These are phyloP conservation scores for Yponomeuta malinellus DNA, from an alignment of 2,888 invertebrate species.

Conservation along the genomic window DNA sequence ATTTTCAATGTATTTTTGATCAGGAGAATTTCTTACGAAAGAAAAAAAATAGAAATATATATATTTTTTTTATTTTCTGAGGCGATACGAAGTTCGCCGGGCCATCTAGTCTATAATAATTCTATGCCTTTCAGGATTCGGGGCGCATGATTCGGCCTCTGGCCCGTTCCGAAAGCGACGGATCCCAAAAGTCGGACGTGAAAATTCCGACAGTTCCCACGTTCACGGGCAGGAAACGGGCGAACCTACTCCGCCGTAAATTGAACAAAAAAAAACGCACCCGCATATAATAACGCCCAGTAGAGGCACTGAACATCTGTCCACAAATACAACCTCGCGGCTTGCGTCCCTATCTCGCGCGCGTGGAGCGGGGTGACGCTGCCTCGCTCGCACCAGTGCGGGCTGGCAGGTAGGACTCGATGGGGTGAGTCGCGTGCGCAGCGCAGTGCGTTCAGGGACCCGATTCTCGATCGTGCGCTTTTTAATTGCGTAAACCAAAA, in stretches of 20 bases:
- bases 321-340: conserved; percentile 28
- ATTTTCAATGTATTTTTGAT: too few species aligned
- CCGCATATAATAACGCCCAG: conserved; percentile 49
- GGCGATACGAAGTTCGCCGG: too few species aligned
- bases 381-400: conserved; percentile 26
- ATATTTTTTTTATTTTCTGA: too few species aligned
- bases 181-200: neutral
- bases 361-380: conserved; percentile 14
- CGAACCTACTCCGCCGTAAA: conserved; percentile 11
- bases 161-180: conserved; percentile 1
- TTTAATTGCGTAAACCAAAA: too few species aligned
- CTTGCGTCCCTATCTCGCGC: conserved; percentile 28
- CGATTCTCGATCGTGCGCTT: too few species aligned
- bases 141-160: too few species aligned
- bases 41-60: too few species aligned
- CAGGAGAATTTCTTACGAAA: too few species aligned
- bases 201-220: conserved; percentile 26
- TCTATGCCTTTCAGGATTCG: too few species aligned
- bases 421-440: conserved; percentile 20
- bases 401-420: conserved; percentile 32
- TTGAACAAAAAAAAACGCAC: conserved; percentile 43
- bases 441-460: conserved; percentile 2
- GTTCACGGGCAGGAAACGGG: conserved; percentile 29
- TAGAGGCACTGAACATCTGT: conserved; percentile 58
- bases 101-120: too few species aligned